Base-by-base conservation (phyloP, 2,797 vertebrate genomes). In the Labeo calbasu region DNA sequence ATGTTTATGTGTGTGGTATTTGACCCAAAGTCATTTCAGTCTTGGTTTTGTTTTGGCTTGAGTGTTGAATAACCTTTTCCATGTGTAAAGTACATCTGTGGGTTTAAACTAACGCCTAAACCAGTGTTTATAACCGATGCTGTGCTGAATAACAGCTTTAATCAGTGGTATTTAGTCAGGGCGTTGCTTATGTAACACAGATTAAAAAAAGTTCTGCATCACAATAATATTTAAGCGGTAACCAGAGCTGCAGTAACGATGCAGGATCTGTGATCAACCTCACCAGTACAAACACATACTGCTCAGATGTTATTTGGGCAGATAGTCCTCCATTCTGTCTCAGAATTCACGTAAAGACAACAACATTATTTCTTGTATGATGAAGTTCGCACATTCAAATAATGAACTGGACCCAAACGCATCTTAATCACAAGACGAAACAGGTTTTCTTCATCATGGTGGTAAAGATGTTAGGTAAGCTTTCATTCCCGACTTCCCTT, bases 381-480 rank as follows among this genome's bases (percentile, higher is more conserved):
- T 43, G 50, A 77, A 13, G 59, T 25, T 48, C 21, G 21, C 48
- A 75, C 28, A 53, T 32, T 51, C 23, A 61, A 59, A 10, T 28
- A 14, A 32, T 75, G 70, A 65, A 83, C 11, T 75, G 0, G 2
- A 82, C 15, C 46, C 66, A 53, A 53, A 50, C 43, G 48, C 71
- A 76, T 83, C 71, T 55, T 65, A 51, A 77, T 65, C 82, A 69
- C 32, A 48, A 71, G 75, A 79, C 7, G 10, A 61, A 84, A 23
- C 3, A 8, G 12, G 4, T 43, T 84, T 32, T 63, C 15, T 78
- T 25, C 28, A 78, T 79, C 9, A 50, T n/a, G 10, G 32, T 72
- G 5, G 57, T 50, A 15, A 46, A 69, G 51, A 77, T 28, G 63
- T 69, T 68, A 69, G 65, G 15, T 43, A 68, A 84, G 43, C 21